phyloP scores from a whole-genome alignment of 2,888 invertebrate species.

The Ellobium chinense region DNA sequence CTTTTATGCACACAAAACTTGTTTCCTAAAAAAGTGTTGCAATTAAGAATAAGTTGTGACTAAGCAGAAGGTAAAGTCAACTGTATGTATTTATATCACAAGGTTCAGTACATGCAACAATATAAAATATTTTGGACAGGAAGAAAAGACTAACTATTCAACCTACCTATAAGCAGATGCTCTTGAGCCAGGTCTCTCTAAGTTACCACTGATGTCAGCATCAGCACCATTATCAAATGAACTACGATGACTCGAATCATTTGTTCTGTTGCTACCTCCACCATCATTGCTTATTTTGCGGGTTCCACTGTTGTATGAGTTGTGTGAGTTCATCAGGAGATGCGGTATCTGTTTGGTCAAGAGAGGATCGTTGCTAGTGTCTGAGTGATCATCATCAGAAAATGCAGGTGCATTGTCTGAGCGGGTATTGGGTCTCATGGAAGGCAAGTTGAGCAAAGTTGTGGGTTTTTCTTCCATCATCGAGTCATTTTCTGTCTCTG shows the following conservation, averaged over 20 bases:
- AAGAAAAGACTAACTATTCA: background rate
- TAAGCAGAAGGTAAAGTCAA: too few species aligned
- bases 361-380: constrained; percentile 26
- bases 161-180: background rate
- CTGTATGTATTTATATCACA: too few species aligned
- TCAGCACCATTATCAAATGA: background rate
- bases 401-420: background rate
- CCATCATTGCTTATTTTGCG: background rate
- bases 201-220: background rate
- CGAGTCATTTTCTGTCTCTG: constrained; percentile 65
- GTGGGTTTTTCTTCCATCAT: constrained; percentile 71
- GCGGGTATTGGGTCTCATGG: constrained; percentile 43
- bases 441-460: constrained; percentile 64
- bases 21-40: too few species aligned
- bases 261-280: background rate
- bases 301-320: background rate
- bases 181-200: background rate
- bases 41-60: too few species aligned
- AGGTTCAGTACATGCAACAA: too few species aligned
- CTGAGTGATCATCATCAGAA: constrained; percentile 26
- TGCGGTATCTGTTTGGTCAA: constrained; percentile 16
- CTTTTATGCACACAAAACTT: too few species aligned
- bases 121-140: too few species aligned
- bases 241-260: background rate
- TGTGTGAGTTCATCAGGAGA: constrained; percentile 17